Evolutionary conservation across 2,113 vertebrate genomes (phyloP).

Genomic region (Upupa epops): DNA sequence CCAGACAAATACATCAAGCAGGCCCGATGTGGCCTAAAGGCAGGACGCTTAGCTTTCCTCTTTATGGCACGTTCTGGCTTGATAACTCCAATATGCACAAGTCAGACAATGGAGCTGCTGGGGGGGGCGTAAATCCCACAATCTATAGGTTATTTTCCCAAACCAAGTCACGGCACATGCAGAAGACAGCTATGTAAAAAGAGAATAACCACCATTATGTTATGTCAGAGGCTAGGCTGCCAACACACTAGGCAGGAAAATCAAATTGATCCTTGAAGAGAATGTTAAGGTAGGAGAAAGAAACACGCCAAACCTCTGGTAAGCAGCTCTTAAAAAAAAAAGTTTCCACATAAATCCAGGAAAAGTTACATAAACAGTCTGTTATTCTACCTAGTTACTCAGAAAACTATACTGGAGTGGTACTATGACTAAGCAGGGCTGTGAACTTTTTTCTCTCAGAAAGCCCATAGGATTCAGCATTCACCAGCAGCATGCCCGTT

Average conservation of each 20-base stretch:
- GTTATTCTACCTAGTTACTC: neutral
- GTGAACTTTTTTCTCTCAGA: neutral
- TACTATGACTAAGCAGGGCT: constrained; percentile 13
- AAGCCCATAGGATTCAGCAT: neutral
- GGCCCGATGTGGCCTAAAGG: neutral
- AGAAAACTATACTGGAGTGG: neutral
- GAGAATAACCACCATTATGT: neutral
- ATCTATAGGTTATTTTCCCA: neutral
- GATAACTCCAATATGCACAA: neutral
- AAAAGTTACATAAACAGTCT: constrained; percentile 46
- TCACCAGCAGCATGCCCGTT: neutral
- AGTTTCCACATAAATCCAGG: constrained; percentile 35
- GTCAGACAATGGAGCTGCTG: neutral
- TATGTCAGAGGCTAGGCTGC: neutral
- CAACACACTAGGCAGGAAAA: neutral
- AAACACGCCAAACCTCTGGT: neutral
- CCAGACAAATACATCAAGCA: neutral
- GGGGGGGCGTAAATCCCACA: neutral
- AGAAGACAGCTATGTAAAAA: too few relatives aligned
- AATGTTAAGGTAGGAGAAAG: neutral
- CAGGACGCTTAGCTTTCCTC: neutral
- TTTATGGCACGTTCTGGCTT: neutral
- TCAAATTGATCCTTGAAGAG: neutral
- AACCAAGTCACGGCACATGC: neutral
- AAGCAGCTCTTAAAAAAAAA: neutral